phyloP scores from a whole-genome alignment of 1,140 invertebrate species.

The Hycleus cichorii region DNA sequence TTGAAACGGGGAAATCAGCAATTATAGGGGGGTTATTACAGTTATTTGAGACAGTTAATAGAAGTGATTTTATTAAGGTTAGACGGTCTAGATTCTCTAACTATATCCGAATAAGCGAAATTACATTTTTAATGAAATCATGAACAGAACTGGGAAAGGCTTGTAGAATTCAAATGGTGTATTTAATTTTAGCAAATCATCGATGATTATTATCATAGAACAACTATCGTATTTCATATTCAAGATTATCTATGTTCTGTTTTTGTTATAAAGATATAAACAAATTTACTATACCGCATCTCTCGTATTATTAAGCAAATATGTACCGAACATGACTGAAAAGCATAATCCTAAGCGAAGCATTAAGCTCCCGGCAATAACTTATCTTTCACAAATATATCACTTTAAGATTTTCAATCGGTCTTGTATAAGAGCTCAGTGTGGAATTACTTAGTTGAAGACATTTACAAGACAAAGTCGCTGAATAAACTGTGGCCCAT shows the following conservation, averaged over 20 bases:
- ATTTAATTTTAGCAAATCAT: neutral
- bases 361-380: constrained; percentile 5
- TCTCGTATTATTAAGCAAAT: neutral
- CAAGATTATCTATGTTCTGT: neutral
- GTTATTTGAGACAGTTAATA: too few relatives aligned
- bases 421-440: neutral
- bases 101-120: too few relatives aligned
- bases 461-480: neutral
- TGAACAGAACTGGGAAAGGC: too few relatives aligned
- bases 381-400: constrained; percentile 4
- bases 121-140: too few relatives aligned
- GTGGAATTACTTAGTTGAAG: neutral
- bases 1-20: neutral
- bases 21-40: neutral
- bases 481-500: too few relatives aligned
- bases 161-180: too few relatives aligned
- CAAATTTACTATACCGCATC: neutral
- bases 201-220: neutral
- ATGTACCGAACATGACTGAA: constrained; percentile 9
- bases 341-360: neutral
- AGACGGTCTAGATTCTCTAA: too few relatives aligned
- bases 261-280: neutral
- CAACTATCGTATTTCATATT: constrained; percentile 4
- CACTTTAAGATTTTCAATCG: neutral
- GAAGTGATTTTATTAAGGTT: too few relatives aligned